These are phyloP conservation scores for Orthosia cruda DNA, from an alignment of 2,888 invertebrate species.

Conservation along the genomic window DNA sequence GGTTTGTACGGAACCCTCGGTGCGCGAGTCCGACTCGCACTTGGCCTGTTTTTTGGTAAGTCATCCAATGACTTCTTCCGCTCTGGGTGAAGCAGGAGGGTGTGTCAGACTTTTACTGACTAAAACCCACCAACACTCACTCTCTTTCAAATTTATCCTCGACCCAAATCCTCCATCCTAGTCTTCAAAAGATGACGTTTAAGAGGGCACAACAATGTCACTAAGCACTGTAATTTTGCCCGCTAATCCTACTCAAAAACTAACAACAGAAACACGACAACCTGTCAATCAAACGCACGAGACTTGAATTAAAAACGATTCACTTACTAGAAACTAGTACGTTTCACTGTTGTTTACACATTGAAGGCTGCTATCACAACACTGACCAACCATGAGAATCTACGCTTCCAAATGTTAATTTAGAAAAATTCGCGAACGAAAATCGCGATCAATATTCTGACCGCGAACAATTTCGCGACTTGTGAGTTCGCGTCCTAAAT, in stretches of 20 bases:
- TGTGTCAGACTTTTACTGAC: too few relatives aligned
- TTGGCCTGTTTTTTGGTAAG: too few relatives aligned
- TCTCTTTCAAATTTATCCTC: too few relatives aligned
- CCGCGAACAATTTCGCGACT: conserved; percentile 70
- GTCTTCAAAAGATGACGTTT: neutral
- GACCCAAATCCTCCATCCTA: too few relatives aligned
- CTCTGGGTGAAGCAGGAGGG: too few relatives aligned
- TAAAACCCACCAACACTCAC: too few relatives aligned
- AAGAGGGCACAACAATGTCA: neutral
- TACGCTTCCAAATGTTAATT: conserved; percentile 59
- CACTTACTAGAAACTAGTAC: conserved; percentile 7
- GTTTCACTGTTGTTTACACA: conserved; percentile 21
- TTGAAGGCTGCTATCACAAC: conserved; percentile 47
- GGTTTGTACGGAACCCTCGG: too few relatives aligned
- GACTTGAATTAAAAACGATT: conserved; percentile 31
- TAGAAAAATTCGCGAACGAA: conserved; percentile 61
- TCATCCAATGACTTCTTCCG: too few relatives aligned
- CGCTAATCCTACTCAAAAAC: neutral
- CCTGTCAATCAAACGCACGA: conserved; percentile 24
- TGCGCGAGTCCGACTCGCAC: too few relatives aligned
- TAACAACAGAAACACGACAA: conserved; percentile 30
- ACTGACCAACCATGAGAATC: conserved; percentile 15
- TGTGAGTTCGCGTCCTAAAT: conserved; percentile 75
- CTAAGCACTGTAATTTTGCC: neutral
- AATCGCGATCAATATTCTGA: conserved; percentile 63